Conservation (phyloP, 2,113 vertebrate species). For the Ellobius talpinus region DNA sequence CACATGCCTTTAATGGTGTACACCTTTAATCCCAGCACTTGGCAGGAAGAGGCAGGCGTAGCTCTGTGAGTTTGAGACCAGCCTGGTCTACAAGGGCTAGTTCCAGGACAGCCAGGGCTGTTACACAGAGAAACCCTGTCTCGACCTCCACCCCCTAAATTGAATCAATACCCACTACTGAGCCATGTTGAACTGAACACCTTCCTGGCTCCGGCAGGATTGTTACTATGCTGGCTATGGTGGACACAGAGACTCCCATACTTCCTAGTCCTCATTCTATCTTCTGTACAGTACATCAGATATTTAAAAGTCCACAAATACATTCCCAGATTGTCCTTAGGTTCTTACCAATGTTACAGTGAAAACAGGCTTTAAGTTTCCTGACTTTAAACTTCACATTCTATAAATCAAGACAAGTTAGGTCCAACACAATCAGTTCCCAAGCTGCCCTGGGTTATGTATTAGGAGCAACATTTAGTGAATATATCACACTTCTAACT, state of each 20-base stretch:
- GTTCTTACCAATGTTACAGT: not conserved
- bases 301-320: not conserved
- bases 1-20: too few species aligned
- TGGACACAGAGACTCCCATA: not conserved
- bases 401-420: constrained; percentile 3
- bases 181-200: not conserved
- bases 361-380: not conserved
- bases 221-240: not conserved
- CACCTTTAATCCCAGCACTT: too few species aligned
- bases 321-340: not conserved
- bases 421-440: not conserved
- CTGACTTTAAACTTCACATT: not conserved
- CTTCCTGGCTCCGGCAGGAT: too few species aligned
- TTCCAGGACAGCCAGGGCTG: too few species aligned
- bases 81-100: too few species aligned
- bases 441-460: accelerated
- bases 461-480: not conserved
- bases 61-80: too few species aligned
- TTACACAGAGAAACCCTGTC: too few species aligned
- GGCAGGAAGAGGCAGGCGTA: too few species aligned
- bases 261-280: not conserved
- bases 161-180: not conserved
- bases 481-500: not conserved
- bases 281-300: not conserved
- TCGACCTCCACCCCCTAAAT: too few species aligned